Conservation (phyloP, 2,888 invertebrate genomes). For the Agrenia bidenticulata region DNA sequence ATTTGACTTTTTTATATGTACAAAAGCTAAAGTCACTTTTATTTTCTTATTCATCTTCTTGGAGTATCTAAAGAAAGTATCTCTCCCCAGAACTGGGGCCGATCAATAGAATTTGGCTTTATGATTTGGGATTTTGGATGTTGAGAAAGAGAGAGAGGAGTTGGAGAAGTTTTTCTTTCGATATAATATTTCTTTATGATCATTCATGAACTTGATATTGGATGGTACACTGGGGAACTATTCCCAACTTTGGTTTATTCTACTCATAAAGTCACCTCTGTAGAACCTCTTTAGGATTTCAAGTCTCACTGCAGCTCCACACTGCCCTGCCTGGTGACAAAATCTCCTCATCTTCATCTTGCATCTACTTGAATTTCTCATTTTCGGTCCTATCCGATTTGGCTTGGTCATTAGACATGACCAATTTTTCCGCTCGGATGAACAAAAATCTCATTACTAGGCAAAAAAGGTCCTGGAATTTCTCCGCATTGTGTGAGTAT, state of each 20-base stretch:
- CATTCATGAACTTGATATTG: conserved; percentile 15
- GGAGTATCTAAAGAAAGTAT: background rate
- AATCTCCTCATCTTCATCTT: too few relatives aligned
- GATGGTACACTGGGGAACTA: conserved; percentile 1
- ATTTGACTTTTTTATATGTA: background rate
- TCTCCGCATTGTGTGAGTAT: too few relatives aligned
- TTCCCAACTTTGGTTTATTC: background rate
- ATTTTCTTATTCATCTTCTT: conserved; percentile 5
- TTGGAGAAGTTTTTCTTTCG: background rate
- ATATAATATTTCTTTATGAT: conserved; percentile 11
- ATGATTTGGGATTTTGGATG: background rate
- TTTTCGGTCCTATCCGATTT: too few relatives aligned
- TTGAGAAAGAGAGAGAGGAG: background rate
- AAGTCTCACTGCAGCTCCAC: too few relatives aligned
- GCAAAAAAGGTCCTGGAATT: background rate
- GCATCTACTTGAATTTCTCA: too few relatives aligned
- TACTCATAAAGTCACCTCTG: background rate
- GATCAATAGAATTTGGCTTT: conserved; percentile 10
- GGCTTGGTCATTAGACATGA: too few relatives aligned
- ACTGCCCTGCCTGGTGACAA: too few relatives aligned
- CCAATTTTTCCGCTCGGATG: conserved; percentile 1
- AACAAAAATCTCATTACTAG: conserved; percentile 14
- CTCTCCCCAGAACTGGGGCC: background rate
- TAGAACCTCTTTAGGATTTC: too few relatives aligned
- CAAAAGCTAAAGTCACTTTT: background rate